Base-by-base conservation (phyloP, 2,113 vertebrate species). In the Dasyprocta punctata region DNA sequence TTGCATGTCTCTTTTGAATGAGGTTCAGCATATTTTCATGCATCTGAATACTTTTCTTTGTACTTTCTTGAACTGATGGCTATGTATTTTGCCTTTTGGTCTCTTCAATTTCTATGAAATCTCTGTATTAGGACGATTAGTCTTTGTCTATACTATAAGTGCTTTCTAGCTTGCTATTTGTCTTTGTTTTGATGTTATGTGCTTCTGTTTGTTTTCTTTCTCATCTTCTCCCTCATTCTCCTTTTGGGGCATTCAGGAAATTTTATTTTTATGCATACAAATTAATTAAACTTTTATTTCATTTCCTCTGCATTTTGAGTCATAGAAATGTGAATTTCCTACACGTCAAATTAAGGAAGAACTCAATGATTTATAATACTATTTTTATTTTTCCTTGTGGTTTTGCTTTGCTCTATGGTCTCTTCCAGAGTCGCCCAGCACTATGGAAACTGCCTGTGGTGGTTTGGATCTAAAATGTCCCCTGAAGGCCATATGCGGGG, bases 201-300 rank as follows among this genome's bases (percentile, higher is more conserved):
- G 67, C 44, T 91, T 71, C n/a, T 36, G 20, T 36, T 67, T 20
- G 3, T 63, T n/a, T 24, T 49, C 38, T 0, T 58, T 20, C 13
- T 58, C 11, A 30, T 84, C 9, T 20, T 49, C 1, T 2, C 22
- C 63, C 41, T 89, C n/a, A 6, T 47, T 58, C 28, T 67, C 16
- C 9, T 78, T 38, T 49, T 14, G 44, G 22, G 30, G 10, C 44
- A 12, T 60, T 41, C 36, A n/a, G 49, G 54, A 69, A 33, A 49
- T 87, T 89, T 92, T 44, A 84, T 58, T 88, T 96, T 94, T 87
- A 80, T 81, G 61, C 65, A 69, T 19, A 83, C 54, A 69, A 92
- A 86, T 84, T 87, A 67, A 82, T 84, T 38, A 8, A 24, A 38
- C n/a, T 86, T 69, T 65, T 44, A 28, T 47, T 63, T 52, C 6